phyloP scores from a whole-genome alignment of 2,113 vertebrate genomes.

The Helogale parvula region DNA sequence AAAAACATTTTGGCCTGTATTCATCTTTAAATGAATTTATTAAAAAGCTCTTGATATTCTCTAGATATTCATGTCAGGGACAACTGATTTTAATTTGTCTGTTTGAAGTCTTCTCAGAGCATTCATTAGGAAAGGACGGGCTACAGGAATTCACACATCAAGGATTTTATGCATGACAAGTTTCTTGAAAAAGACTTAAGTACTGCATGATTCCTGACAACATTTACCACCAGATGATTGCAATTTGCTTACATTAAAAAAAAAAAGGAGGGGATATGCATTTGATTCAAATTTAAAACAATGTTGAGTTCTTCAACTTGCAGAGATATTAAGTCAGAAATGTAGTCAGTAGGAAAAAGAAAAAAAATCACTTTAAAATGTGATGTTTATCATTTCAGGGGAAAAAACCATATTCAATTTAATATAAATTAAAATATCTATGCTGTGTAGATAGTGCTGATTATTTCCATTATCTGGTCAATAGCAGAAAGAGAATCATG shows the following conservation, averaged over 20 bases:
- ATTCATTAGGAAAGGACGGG: slow-evolving; percentile 14
- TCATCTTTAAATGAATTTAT: slow-evolving; percentile 44
- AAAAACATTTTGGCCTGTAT: slow-evolving; percentile 24
- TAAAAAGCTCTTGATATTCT: not conserved
- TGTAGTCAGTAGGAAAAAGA: not conserved
- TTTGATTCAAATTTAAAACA: slow-evolving; percentile 60
- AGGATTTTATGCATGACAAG: not conserved
- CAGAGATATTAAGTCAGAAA: slow-evolving; percentile 5
- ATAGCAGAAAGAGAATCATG: not conserved
- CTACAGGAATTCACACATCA: slow-evolving; percentile 1
- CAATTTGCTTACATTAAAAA: slow-evolving; percentile 13
- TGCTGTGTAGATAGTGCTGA: not conserved
- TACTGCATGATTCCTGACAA: slow-evolving; percentile 22
- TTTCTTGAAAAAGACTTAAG: slow-evolving; percentile 44
- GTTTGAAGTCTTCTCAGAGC: slow-evolving; percentile 53
- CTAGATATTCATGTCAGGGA: slow-evolving; percentile 1
- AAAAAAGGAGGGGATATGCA: not conserved
- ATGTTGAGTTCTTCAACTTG: slow-evolving; percentile 20
- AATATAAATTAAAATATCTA: slow-evolving; percentile 37
- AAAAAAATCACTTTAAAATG: slow-evolving; percentile 46
- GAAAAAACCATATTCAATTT: not conserved
- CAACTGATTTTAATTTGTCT: slow-evolving; percentile 58
- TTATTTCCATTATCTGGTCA: slow-evolving; percentile 14
- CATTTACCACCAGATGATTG: slow-evolving; percentile 39
- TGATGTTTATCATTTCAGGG: not conserved